Percentiles rank a stretch among this genome's conserved stretches.
These are phyloP conservation scores for Apteryx mantelli DNA, from an alignment of 2,113 vertebrate genomes.

Conservation along the genomic window DNA sequence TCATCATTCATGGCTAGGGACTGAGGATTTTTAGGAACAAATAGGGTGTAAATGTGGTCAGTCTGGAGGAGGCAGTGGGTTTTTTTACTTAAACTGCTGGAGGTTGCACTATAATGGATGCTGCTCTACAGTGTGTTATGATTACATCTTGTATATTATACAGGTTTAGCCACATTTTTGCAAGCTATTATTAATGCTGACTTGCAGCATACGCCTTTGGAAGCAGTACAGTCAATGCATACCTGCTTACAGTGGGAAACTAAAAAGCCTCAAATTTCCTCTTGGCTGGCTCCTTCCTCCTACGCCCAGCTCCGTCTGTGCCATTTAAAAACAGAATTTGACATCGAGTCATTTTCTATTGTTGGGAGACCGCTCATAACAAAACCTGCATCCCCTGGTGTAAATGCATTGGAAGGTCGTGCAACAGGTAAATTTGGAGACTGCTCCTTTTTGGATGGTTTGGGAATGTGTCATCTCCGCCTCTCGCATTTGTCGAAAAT, in stretches of 20 bases:
- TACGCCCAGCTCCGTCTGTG: not conserved
- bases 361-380: slow-evolving; percentile 27
- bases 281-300: slow-evolving; percentile 61
- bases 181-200: slow-evolving; percentile 55
- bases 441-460: not conserved
- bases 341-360: slow-evolving; percentile 51
- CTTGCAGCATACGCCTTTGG: slow-evolving; percentile 69
- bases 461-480: not conserved
- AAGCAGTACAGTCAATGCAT: slow-evolving; percentile 51
- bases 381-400: slow-evolving; percentile 40
- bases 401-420: slow-evolving; percentile 2
- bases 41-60: not conserved
- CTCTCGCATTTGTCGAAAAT: not conserved
- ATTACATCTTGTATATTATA: slow-evolving; percentile 33
- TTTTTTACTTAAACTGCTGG: not conserved
- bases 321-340: slow-evolving; percentile 36
- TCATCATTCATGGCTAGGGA: not conserved
- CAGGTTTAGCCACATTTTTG: slow-evolving; percentile 71
- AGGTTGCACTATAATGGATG: not conserved
- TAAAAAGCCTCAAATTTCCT: slow-evolving; percentile 72
- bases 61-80: not conserved
- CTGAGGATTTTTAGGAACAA: not conserved
- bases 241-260: slow-evolving; percentile 66
- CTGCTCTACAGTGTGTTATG: slow-evolving; percentile 5
- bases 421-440: slow-evolving; percentile 14